Base-by-base conservation (phyloP, 2,113 vertebrate species). In the Ctenodactylus gundi region DNA sequence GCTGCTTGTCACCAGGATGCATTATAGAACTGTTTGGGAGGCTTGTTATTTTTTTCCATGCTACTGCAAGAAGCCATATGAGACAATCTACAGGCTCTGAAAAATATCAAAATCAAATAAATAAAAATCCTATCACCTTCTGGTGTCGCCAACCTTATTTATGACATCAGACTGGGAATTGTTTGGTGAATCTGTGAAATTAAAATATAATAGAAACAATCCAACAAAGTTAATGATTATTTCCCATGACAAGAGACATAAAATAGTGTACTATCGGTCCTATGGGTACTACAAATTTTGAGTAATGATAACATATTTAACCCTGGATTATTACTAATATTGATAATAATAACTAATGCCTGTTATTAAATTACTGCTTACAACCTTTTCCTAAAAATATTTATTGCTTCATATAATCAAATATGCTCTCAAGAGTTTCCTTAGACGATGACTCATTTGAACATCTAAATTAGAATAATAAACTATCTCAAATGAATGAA, bases 391-490 rank as follows among this genome's bases (percentile, higher is more conserved):
- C 64, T 72, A 31, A 64, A 84, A 81, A 34, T 31, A 67, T 77
- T 53, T 65, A 92, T 70, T 85, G 51, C 83, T 88, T 92, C 68
- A 94, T 88, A 82, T 94, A 94, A 78, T 92, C 68, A 85, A 88
- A 62, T 68, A 53, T 64, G 78, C 9, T 72, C 89, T 86, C 82
- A 77, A 86, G 39, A 39, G 68, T 70, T 25, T 85, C 64, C 53
- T 82, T 86, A 9, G 31, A 95, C 65, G 29, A 88, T 92, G 88
- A 96, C 57, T 84, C 83, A 93, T 23, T 81, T 81, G 39, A 90
- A 65, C 55, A 87, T 91, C 58, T 90, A 94, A 92, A 96, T 96
- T 95, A 95, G 51, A 92, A 70, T 58, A 97, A 90, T 91, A 39
- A 34, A 68, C 95, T 49, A 95, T 88, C 39, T 85, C 39, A 92